Conservation (phyloP, 53 echinoderm and acorn worm genomes). For the Mesocentrotus franciscanus region DNA sequence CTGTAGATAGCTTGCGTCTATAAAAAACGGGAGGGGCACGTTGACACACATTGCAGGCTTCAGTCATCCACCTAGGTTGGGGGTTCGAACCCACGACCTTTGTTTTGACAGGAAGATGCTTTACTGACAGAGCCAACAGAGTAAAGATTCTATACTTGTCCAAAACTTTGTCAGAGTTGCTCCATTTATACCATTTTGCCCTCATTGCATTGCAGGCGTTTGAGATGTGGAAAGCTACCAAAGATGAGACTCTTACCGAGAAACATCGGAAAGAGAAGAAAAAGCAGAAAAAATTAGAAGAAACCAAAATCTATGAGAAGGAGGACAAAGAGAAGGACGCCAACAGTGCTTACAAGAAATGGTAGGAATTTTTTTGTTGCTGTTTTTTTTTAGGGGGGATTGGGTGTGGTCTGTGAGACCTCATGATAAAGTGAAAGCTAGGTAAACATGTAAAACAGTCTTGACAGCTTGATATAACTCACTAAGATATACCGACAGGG, state of each 20-base stretch:
- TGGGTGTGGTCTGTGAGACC: not conserved
- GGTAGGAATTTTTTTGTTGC: not conserved
- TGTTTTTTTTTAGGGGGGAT: not conserved
- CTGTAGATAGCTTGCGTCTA: too few relatives aligned
- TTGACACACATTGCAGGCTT: too few relatives aligned
- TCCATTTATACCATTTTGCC: not conserved
- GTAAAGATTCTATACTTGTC: too few relatives aligned
- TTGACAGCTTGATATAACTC: too few relatives aligned
- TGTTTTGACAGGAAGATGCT: too few relatives aligned
- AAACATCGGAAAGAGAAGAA: slow-evolving; percentile 75
- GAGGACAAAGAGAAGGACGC: slow-evolving; percentile 75
- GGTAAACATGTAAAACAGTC: too few relatives aligned
- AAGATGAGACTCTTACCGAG: slow-evolving; percentile 83
- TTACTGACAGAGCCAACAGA: too few relatives aligned
- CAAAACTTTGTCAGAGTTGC: not conserved
- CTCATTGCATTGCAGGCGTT: slow-evolving; percentile 18
- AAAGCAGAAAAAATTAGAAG: slow-evolving; percentile 72
- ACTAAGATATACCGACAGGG: too few relatives aligned
- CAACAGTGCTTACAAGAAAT: slow-evolving; percentile 72
- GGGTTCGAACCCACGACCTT: too few relatives aligned
- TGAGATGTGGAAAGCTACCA: slow-evolving; percentile 82
- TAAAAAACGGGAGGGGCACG: too few relatives aligned
- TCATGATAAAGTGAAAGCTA: too few relatives aligned
- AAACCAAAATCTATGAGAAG: slow-evolving; percentile 64
- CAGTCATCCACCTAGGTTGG: too few relatives aligned